Percentiles rank a stretch among this genome's conserved stretches.
These are phyloP conservation scores for Acrobeloides nanus DNA, from an alignment of 2,888 invertebrate genomes.

Conservation along the genomic window DNA sequence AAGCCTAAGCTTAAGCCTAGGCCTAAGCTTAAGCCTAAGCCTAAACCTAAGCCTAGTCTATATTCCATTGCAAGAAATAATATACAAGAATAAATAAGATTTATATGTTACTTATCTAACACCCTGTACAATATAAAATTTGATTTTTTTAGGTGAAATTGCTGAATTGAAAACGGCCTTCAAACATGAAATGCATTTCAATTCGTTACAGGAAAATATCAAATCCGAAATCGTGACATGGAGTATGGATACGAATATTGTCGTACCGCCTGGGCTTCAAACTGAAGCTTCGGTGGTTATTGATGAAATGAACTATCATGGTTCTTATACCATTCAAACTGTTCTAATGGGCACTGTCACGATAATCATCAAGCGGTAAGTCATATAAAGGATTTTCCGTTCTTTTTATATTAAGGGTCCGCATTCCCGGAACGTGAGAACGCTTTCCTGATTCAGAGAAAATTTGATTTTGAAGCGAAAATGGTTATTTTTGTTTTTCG, in stretches of 20 bases:
- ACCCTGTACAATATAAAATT: not conserved
- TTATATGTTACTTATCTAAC: not conserved
- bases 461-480: no score
- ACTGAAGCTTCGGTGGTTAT: slow-evolving; percentile 57
- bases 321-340: slow-evolving; percentile 55
- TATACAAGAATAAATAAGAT: not conserved
- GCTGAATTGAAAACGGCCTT: slow-evolving; percentile 55
- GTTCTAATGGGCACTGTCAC: slow-evolving; percentile 39
- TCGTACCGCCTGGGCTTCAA: slow-evolving; percentile 53
- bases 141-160: slow-evolving; percentile 51
- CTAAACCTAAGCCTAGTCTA: no score
- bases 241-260: slow-evolving; percentile 57
- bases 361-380: slow-evolving; percentile 41
- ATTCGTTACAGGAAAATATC: slow-evolving; percentile 52
- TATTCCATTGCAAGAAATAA: not conserved
- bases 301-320: slow-evolving; percentile 57
- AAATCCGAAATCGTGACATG: slow-evolving; percentile 56
- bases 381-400: not conserved
- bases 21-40: no score
- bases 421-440: no score
- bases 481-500: no score
- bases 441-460: no score
- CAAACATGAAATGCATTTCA: slow-evolving; percentile 54
- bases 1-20: no score
- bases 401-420: no score